phyloP scores from a whole-genome alignment of 2,113 vertebrate genomes.

The Marcusenius ussheri region DNA sequence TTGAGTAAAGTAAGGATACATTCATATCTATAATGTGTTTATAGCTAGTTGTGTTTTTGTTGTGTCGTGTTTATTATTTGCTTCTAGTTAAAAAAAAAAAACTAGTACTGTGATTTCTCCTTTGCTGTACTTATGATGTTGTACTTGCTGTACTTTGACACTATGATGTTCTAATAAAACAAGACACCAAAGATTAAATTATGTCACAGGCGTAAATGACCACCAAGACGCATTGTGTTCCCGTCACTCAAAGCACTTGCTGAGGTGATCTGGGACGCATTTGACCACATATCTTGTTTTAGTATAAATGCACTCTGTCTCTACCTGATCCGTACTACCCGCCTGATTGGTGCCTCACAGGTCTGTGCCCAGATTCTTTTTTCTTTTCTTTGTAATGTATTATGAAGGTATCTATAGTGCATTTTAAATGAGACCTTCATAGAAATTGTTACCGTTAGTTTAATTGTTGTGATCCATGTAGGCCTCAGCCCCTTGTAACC shows the following conservation, averaged over 20 bases:
- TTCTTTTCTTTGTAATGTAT: background rate
- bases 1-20: background rate
- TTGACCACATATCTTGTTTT: background rate
- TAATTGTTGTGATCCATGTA: background rate
- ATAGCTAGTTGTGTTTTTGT: background rate
- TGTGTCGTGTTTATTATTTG: background rate
- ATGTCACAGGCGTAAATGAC: background rate
- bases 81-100: background rate
- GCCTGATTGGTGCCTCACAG: background rate
- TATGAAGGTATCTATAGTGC: background rate
- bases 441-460: background rate
- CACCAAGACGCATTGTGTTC: background rate
- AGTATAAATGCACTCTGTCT: background rate
- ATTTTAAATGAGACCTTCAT: background rate
- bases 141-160: background rate
- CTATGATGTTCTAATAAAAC: background rate
- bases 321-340: background rate
- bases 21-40: background rate
- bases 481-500: background rate
- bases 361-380: background rate
- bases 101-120: background rate
- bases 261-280: background rate
- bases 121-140: background rate
- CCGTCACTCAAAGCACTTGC: background rate
- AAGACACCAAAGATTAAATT: background rate